Conservation (phyloP, 2,888 invertebrate species). For the Beris morrisii region DNA sequence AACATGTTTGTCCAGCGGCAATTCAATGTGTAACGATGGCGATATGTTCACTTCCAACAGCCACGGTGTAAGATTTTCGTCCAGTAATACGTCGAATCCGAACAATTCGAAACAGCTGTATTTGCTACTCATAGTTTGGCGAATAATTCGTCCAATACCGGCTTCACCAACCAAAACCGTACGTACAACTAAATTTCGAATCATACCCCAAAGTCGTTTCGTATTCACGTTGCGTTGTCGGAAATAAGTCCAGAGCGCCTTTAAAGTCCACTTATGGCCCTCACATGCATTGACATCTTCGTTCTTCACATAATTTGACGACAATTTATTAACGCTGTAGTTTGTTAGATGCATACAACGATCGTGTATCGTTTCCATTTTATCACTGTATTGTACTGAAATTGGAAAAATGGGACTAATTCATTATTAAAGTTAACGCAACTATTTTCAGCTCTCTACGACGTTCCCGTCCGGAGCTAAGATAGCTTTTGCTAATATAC, state of each 20-base stretch:
- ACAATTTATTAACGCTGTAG: slow-evolving; percentile 87
- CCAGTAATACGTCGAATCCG: slow-evolving; percentile 91
- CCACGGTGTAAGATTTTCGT: slow-evolving; percentile 92
- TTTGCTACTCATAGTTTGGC: slow-evolving; percentile 72
- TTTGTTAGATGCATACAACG: slow-evolving; percentile 91
- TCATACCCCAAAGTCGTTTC: slow-evolving; percentile 74
- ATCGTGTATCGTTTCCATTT: slow-evolving; percentile 75
- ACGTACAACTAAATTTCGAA: slow-evolving; percentile 90
- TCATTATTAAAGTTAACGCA: no score
- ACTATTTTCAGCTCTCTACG: no score
- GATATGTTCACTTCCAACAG: slow-evolving; percentile 94
- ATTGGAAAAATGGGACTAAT: background rate
- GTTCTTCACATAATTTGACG: slow-evolving; percentile 83
- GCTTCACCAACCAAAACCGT: slow-evolving; percentile 88
- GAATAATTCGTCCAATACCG: slow-evolving; percentile 71
- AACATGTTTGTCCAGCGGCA: slow-evolving; percentile 86
- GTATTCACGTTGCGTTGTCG: slow-evolving; percentile 72
- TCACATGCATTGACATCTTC: slow-evolving; percentile 87
- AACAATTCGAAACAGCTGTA: slow-evolving; percentile 95
- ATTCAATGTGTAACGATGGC: slow-evolving; percentile 82
- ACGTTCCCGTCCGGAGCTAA: no score
- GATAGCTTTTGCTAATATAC: slow-evolving; percentile 48
- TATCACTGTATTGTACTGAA: slow-evolving; percentile 79
- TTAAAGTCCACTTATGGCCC: slow-evolving; percentile 90
- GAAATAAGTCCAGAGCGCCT: slow-evolving; percentile 66